Evolutionary conservation across 2,888 invertebrate species (phyloP).

Genomic region (Cyrtodaria siliqua): DNA sequence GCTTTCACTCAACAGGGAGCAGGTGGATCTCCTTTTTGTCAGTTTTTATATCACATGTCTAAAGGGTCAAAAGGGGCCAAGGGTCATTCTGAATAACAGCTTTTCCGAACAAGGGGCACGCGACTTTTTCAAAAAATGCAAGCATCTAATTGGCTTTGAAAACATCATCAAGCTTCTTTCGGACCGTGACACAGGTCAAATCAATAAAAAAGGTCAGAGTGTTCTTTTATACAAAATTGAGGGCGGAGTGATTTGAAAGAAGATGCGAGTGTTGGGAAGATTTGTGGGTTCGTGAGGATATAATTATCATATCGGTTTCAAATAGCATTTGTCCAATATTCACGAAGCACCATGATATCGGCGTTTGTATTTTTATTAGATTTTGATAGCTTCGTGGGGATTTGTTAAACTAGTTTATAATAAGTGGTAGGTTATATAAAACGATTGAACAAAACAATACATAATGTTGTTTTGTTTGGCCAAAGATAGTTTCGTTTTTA

Average conservation of each 20-base stretch:
- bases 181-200: slow-evolving; percentile 55
- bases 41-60: slow-evolving; percentile 43
- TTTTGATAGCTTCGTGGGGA: too few relatives aligned
- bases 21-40: slow-evolving; percentile 46
- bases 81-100: slow-evolving; percentile 61
- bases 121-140: slow-evolving; percentile 59
- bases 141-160: slow-evolving; percentile 62
- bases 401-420: not conserved
- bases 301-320: slow-evolving; percentile 53
- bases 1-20: slow-evolving; percentile 42
- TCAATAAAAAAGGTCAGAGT: slow-evolving; percentile 59
- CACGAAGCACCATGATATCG: too few relatives aligned
- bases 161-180: slow-evolving; percentile 37
- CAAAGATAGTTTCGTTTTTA: too few relatives aligned
- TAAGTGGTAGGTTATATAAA: slow-evolving; percentile 8
- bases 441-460: too few relatives aligned
- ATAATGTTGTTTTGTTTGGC: too few relatives aligned
- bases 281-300: slow-evolving; percentile 10
- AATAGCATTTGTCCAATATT: slow-evolving; percentile 7
- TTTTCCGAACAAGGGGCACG: slow-evolving; percentile 63
- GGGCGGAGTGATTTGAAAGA: slow-evolving; percentile 15
- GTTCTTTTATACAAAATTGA: slow-evolving; percentile 32
- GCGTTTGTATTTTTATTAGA: too few relatives aligned
- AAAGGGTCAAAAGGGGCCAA: slow-evolving; percentile 55
- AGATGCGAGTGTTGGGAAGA: not conserved